Conservation (phyloP, 2,113 vertebrate genomes). For the Neogobius melanostomus region DNA sequence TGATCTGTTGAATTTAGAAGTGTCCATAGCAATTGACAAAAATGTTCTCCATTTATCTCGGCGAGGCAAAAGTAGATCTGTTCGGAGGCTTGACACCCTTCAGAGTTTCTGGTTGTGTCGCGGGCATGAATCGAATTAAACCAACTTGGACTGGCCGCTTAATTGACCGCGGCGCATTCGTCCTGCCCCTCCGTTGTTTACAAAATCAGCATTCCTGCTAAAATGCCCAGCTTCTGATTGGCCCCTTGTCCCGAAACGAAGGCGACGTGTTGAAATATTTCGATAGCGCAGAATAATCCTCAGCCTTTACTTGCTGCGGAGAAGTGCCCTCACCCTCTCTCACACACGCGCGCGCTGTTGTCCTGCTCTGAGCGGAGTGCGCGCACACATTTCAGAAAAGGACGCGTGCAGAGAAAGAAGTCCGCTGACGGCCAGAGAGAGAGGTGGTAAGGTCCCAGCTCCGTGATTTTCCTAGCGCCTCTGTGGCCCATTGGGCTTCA, state of each 20-base stretch:
- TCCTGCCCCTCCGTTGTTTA: constrained; percentile 59
- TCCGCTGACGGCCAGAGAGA: constrained; percentile 65
- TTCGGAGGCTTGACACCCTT: constrained; percentile 56
- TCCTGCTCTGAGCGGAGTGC: constrained; percentile 62
- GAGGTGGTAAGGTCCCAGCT: constrained; percentile 83
- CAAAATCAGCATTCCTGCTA: constrained; percentile 75
- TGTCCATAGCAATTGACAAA: constrained; percentile 51
- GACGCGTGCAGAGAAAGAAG: constrained; percentile 73
- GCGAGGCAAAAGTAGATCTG: constrained; percentile 48
- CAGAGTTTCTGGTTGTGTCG: constrained; percentile 40
- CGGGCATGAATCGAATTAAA: constrained; percentile 67
- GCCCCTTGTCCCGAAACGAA: constrained; percentile 65
- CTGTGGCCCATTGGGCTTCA: constrained; percentile 88
- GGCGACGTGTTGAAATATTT: constrained; percentile 77
- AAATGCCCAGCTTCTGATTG: constrained; percentile 71
- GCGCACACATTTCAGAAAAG: constrained; percentile 76
- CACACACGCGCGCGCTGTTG: constrained; percentile 74
- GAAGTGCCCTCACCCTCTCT: constrained; percentile 68
- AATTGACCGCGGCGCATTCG: constrained; percentile 62
- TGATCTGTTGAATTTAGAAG: constrained; percentile 49
- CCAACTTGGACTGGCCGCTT: constrained; percentile 60
- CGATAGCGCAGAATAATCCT: constrained; percentile 74
- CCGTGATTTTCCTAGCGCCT: constrained; percentile 90
- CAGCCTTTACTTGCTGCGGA: constrained; percentile 71
- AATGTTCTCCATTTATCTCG: constrained; percentile 70